Evolutionary conservation across 2,888 invertebrate species (phyloP), one percentile per base, ranked within the genome.

Genomic region (Volucella inflata): DNA sequence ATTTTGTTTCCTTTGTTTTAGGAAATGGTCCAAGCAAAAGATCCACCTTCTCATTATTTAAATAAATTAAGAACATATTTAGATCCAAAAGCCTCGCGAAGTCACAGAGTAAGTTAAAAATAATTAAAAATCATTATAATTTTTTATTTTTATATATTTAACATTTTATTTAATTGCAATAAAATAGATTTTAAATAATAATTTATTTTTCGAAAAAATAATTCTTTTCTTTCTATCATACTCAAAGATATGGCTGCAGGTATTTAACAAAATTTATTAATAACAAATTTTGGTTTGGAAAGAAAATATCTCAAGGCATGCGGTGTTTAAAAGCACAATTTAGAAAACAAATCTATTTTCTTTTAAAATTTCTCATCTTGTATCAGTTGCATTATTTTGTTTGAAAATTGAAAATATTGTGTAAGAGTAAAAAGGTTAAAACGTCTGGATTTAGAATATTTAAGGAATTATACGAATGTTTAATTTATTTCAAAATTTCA

Each of bases 21-120:
- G 96, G 98, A 98, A 94, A 96, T 97, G 95, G 98, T 99, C 89
- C 98, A 98, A 91, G 98, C 98, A n/a, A 98, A 99, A 93, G 98
- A 99, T 93, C 97, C 98, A 64, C 99, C 99, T 62, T 95, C 97
- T 75, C 97, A 98, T 93, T 99, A 99, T 94, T 95, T 99, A 91
- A 97, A 97, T 92, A 99, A 98, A 93, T 94, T 99, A 89, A 94
- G 96, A 89, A 98, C 98, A 8, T 99, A 98, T 93, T 94, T 99
- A 91, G 98, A 99, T 92, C 99, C 99, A 3, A 98, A 98, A 92
- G 98, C 98, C 60, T 98, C 98, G 59, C 95, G 98, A 90, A 98
- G 98, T 94, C 97, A 98, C 93, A 94, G 98, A 94, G 98, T 98
- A 94, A 94, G 96, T 94, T 21, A 21, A 21, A 21, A 1, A n/a